A percentile compares a stretch with the other conserved stretches of the same genome.
Conservation (phyloP, 2,113 vertebrate species). For the Cheirogaleus medius region DNA sequence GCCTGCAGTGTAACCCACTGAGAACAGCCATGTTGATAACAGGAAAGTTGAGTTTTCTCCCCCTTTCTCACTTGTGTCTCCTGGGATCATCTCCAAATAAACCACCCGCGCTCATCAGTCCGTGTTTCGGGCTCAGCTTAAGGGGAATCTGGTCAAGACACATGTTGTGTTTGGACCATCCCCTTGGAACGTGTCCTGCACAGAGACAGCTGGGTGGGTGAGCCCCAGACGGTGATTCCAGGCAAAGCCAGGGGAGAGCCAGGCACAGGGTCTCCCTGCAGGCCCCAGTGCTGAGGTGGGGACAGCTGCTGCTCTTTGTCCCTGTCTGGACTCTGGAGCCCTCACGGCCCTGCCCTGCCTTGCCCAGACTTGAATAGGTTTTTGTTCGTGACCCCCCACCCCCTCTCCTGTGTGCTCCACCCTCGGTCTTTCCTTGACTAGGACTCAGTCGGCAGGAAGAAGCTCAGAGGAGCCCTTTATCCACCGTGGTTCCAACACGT, state of each 20-base stretch:
- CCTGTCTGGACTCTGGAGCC: too few species aligned
- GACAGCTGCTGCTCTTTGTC: neutral
- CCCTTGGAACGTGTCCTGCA: neutral
- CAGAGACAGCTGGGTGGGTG: too few species aligned
- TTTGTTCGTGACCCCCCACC: neutral
- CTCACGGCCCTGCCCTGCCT: neutral
- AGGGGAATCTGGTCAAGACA: neutral
- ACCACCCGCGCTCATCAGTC: neutral
- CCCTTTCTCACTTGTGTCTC: too few species aligned
- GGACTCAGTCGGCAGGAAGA: neutral
- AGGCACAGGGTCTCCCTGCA: accelerated
- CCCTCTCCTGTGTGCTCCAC: neutral
- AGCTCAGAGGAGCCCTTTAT: neutral
- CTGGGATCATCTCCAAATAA: neutral
- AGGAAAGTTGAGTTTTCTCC: neutral
- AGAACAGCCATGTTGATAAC: neutral
- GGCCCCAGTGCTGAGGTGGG: accelerated
- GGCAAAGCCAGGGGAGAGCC: neutral
- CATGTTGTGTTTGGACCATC: neutral
- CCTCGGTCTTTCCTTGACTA: too few species aligned
- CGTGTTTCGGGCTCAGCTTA: neutral
- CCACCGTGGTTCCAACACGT: neutral
- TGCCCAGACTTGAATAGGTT: neutral
- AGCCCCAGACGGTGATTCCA: neutral
- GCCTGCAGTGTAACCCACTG: too few species aligned